Percentiles rank a stretch among this genome's conserved stretches.
Evolutionary conservation across 2,888 invertebrate genomes (phyloP).

Genomic region (Melipona beecheii): DNA sequence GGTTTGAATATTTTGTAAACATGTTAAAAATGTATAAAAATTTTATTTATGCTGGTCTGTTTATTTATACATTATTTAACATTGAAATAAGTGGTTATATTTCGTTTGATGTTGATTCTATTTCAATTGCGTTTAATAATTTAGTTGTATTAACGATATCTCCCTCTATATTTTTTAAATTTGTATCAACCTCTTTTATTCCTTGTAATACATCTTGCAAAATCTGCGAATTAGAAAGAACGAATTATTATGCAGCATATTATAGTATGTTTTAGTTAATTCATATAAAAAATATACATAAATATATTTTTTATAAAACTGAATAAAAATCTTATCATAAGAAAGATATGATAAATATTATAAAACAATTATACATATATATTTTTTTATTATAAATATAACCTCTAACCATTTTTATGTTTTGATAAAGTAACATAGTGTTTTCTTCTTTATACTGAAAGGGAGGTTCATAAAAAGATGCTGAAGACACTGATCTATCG

Average conservation of each 20-base stretch:
- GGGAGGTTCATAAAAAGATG: neutral
- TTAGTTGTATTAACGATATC: constrained; percentile 15
- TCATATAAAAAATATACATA: neutral
- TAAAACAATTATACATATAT: neutral
- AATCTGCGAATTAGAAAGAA: constrained; percentile 27
- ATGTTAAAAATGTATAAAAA: neutral
- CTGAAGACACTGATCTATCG: neutral
- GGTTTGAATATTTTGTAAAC: neutral
- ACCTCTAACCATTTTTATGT: constrained; percentile 52
- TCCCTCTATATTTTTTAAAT: constrained; percentile 23
- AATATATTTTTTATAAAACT: neutral
- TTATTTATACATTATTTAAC: neutral
- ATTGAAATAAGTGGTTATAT: neutral
- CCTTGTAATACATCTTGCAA: constrained; percentile 30
- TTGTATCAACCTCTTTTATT: constrained; percentile 4
- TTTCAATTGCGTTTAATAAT: constrained; percentile 34
- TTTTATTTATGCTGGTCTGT: constrained; percentile 24
- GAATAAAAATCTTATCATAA: neutral
- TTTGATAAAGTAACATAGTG: constrained; percentile 26
- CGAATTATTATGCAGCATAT: neutral
- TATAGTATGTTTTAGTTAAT: neutral
- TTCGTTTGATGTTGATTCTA: neutral
- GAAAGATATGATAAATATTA: neutral
- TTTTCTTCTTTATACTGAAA: constrained; percentile 1
- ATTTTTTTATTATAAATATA: constrained; percentile 28